A percentile compares a stretch with the other conserved stretches of the same genome.
These are phyloP conservation scores for Pollimyrus isidori DNA, from an alignment of 2,113 vertebrate genomes.

Conservation along the genomic window DNA sequence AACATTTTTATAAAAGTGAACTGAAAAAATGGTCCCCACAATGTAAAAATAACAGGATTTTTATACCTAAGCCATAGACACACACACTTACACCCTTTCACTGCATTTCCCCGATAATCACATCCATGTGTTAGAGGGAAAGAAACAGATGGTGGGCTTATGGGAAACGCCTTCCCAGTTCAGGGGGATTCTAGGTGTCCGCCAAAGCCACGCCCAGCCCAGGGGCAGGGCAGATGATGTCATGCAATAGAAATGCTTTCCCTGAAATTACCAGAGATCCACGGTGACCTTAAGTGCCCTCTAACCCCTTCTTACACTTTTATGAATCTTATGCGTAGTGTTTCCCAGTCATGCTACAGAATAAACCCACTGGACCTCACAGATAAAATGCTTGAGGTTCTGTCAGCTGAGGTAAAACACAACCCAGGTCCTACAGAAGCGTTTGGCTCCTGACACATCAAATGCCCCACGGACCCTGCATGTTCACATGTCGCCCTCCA, in stretches of 20 bases:
- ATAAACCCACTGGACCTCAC: neutral
- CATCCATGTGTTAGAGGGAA: constrained; percentile 17
- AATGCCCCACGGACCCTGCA: neutral
- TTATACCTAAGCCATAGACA: neutral
- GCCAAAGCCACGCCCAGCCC: neutral
- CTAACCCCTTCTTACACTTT: constrained; percentile 16
- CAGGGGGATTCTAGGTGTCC: neutral
- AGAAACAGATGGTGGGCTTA: neutral
- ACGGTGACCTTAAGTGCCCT: constrained; percentile 33
- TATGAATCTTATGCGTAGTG: neutral
- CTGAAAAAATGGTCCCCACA: neutral
- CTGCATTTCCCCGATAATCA: constrained; percentile 10
- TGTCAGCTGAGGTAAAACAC: neutral
- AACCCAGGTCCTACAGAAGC: neutral
- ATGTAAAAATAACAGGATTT: neutral
- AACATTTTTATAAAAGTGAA: neutral
- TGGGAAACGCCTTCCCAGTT: neutral
- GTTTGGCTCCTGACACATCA: neutral
- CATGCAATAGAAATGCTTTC: neutral
- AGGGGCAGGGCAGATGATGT: neutral
- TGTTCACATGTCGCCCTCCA: neutral
- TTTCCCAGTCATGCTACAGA: neutral
- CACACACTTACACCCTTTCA: neutral
- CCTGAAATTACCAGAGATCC: constrained; percentile 16
- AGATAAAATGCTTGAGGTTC: neutral